phyloP scores from a whole-genome alignment of 2,113 vertebrate genomes.

The Serinus canaria region DNA sequence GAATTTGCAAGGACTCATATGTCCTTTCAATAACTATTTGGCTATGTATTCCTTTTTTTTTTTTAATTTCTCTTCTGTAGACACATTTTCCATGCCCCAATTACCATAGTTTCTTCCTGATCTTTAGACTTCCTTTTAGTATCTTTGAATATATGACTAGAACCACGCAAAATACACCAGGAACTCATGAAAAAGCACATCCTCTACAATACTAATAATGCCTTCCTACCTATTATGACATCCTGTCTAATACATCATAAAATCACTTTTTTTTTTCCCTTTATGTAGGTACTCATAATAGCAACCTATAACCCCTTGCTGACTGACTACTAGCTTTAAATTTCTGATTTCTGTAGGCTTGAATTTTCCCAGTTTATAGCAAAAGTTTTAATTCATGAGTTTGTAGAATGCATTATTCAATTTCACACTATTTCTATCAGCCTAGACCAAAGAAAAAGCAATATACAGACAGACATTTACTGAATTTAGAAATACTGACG shows the following conservation, averaged over 20 bases:
- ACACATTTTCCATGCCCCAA: neutral
- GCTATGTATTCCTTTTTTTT: neutral
- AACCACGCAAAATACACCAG: neutral
- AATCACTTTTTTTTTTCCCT: neutral
- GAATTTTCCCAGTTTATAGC: neutral
- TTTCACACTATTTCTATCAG: neutral
- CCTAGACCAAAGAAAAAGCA: neutral
- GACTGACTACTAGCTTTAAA: neutral
- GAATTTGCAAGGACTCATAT: neutral
- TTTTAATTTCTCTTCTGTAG: neutral
- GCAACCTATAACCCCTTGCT: neutral
- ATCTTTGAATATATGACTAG: neutral
- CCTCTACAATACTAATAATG: neutral
- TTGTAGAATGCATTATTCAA: neutral
- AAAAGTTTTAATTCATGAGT: neutral
- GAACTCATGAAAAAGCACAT: neutral
- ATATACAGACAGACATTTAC: neutral
- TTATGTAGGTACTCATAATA: neutral
- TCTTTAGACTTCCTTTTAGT: neutral
- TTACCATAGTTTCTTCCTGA: neutral
- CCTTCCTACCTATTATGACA: neutral
- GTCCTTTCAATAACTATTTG: neutral
- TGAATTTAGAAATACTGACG: neutral
- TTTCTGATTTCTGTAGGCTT: neutral
- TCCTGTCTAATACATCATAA: neutral